Conservation (phyloP, 2,113 vertebrate genomes). For the Chelonoidis abingdonii region DNA sequence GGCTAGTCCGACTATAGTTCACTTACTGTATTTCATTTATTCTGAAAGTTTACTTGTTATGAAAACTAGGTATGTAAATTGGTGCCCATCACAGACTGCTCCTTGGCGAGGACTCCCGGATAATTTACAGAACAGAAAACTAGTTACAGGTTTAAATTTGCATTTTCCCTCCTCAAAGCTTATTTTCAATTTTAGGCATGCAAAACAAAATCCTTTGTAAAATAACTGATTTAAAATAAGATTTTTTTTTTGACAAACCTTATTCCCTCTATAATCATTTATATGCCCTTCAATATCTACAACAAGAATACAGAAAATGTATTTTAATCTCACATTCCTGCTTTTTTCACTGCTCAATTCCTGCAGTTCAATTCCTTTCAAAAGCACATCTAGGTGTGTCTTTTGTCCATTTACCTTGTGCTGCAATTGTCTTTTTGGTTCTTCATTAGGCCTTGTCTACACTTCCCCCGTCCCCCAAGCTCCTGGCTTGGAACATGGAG, state of each 20-base stretch:
- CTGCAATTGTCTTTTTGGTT: neutral
- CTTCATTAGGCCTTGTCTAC: too few relatives aligned
- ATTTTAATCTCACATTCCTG: neutral
- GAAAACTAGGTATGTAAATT: neutral
- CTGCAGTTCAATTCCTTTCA: neutral
- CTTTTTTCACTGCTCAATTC: neutral
- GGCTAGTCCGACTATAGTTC: neutral
- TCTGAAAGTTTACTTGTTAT: neutral
- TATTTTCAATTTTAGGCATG: neutral
- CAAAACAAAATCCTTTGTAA: neutral
- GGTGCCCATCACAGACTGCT: neutral
- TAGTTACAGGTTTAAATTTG: neutral
- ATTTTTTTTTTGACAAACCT: rapidly evolving
- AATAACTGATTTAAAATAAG: neutral
- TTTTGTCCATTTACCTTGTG: neutral
- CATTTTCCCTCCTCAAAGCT: neutral
- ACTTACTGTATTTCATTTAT: neutral
- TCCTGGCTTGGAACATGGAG: too few relatives aligned
- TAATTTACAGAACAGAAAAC: neutral
- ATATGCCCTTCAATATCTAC: neutral
- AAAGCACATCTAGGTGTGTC: neutral
- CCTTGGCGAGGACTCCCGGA: neutral
- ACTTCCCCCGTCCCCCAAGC: too few relatives aligned
- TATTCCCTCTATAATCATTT: neutral
- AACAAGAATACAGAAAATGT: neutral